Percentiles rank a stretch among this genome's conserved stretches.
These are phyloP conservation scores for Eupelmus urozonus DNA, from an alignment of 2,888 invertebrate species.

Conservation along the genomic window DNA sequence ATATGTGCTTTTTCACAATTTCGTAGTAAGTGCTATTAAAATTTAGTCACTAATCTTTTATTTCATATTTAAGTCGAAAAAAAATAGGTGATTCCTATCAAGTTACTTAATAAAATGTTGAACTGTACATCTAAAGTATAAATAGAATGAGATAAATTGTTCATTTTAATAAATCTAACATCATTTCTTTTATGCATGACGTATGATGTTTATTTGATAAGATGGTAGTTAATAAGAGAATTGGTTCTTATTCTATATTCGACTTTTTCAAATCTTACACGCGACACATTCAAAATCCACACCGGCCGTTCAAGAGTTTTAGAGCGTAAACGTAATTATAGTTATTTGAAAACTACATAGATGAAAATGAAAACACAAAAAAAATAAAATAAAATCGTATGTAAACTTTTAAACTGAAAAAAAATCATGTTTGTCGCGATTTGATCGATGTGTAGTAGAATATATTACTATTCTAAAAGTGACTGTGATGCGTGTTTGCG, in stretches of 20 bases:
- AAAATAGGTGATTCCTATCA: not conserved
- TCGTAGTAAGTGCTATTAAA: conserved; percentile 7
- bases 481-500: conserved; percentile 61
- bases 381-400: conserved; percentile 38
- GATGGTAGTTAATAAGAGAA: not conserved
- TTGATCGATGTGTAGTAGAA: conserved; percentile 59
- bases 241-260: conserved; percentile 18
- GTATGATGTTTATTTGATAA: not conserved
- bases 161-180: not conserved
- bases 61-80: not conserved
- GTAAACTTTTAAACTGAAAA: conserved; percentile 45
- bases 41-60: conserved; percentile 6
- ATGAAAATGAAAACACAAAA: conserved; percentile 30
- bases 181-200: conserved; percentile 3
- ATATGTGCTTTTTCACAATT: conserved; percentile 34
- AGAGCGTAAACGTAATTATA: conserved; percentile 44
- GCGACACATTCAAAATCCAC: conserved; percentile 31
- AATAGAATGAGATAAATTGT: not conserved
- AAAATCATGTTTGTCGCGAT: conserved; percentile 55
- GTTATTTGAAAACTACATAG: conserved; percentile 36
- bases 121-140: conserved; percentile 10
- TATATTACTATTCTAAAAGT: conserved; percentile 59
- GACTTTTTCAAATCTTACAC: conserved; percentile 40
- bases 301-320: conserved; percentile 39
- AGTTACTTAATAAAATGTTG: conserved; percentile 11